Conservation (phyloP, 2,888 invertebrate genomes). For the Biston stratarius region DNA sequence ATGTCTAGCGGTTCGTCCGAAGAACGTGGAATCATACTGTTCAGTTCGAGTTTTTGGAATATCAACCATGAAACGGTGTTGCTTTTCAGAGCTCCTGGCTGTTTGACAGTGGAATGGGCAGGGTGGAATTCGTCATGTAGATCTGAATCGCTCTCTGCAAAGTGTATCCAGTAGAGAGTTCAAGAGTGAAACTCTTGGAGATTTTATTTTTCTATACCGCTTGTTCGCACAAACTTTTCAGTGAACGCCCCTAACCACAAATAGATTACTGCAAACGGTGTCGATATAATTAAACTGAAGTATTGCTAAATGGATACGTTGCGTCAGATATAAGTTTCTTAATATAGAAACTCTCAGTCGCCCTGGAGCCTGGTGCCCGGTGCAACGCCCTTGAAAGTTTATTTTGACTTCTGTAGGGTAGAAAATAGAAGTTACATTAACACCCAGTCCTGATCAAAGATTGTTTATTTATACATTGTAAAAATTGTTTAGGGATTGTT, state of each 20-base stretch:
- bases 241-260: background rate
- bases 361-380: constrained; percentile 32
- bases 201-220: too few species aligned
- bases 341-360: constrained; percentile 30
- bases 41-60: too few species aligned
- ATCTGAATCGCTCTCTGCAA: too few species aligned
- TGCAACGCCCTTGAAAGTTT: constrained; percentile 37
- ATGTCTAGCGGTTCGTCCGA: too few species aligned
- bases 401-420: constrained; percentile 15
- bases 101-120: too few species aligned
- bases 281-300: constrained; percentile 31
- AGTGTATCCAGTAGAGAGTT: too few species aligned
- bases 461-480: constrained; percentile 32
- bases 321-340: constrained; percentile 26
- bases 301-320: constrained; percentile 29
- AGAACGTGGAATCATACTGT: too few species aligned
- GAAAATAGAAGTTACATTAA: constrained; percentile 22
- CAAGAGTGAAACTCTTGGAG: too few species aligned
- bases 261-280: constrained; percentile 13
- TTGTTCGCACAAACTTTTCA: background rate
- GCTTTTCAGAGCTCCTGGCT: too few species aligned
- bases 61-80: too few species aligned
- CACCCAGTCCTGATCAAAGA: constrained; percentile 20
- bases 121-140: too few species aligned
- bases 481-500: constrained; percentile 9